Evolutionary conservation across 64 coral and sea anemone genomes (phyloP).

Genomic region (Pocillopora damicornis): DNA sequence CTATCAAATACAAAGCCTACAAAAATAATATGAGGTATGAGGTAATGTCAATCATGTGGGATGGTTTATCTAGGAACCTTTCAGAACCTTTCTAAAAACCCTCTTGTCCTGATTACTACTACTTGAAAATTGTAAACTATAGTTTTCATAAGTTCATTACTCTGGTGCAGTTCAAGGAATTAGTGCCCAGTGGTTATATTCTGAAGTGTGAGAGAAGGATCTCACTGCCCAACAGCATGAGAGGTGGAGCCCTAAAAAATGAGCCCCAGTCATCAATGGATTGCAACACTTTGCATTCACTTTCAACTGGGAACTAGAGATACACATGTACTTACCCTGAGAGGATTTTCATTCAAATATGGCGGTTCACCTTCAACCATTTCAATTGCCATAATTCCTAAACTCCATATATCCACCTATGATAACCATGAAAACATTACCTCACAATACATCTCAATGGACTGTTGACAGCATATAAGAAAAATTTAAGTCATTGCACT

Average conservation of each 20-base stretch:
- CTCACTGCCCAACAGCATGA: no score
- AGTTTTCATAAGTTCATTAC: no score
- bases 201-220: no score
- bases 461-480: not conserved
- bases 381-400: constrained; percentile 99
- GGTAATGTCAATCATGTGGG: not conserved
- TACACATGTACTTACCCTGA: constrained; percentile 64
- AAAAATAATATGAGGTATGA: not conserved
- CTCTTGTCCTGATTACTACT: not conserved
- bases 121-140: no score
- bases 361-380: constrained; percentile 99
- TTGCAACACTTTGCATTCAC: no score
- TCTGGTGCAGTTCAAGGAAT: no score
- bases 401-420: constrained; percentile 99
- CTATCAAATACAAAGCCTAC: constrained; percentile 97
- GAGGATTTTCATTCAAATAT: constrained; percentile 99
- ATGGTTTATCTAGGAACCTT: not conserved
- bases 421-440: not conserved
- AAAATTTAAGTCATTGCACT: no score
- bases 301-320: no score
- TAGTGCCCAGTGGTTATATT: no score
- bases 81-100: not conserved
- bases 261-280: not conserved
- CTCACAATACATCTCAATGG: not conserved
- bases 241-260: not conserved